Base-by-base conservation (phyloP, 2,888 invertebrate species). In the Andrena dorsata region DNA sequence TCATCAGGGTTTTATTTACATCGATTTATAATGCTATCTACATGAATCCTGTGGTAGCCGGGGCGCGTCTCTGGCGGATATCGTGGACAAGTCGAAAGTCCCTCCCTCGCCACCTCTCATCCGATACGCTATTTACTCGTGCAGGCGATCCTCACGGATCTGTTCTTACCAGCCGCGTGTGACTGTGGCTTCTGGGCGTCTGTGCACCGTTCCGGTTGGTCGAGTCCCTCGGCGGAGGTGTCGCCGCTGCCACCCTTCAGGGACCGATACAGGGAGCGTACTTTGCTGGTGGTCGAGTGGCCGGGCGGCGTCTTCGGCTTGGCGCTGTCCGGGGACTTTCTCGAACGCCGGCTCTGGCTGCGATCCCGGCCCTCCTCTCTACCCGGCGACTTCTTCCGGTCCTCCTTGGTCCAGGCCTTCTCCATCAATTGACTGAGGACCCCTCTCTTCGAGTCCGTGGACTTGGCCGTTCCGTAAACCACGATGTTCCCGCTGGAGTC, bases 351-450 rank as follows among this genome's bases (percentile, higher is more conserved):
- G 47, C 90, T 89, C 61, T 92, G 92, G 77, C 93, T 93, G 16
- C 93, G 88, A 74, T 93, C 93, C 0, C 93, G 91, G 2, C 90
- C 90, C 8, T 93, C 93, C 60, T 93, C 93, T 6, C 93, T 85
- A 0, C 93, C 94, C 0, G 93, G 93, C 2, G 93, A 94, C 56
- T 94, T 94, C 83, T 95, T 95, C 2, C 95, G 91, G 70, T 95
- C 95, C 35, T 95, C 95, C 68, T 94, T 94, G 1, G 93, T 92
- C 69, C 95, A 92, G 23, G 95, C 95, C 90, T 95, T 95, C 80
- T 95, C 95, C 35, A 95, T 94, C 60, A 95, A 90, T 86, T 95
- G 95, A 73, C 95, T 95, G 53, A 95, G 90, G 6, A 95, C 94
- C 1, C 95, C 94, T 0, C 90, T 79, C 53, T 92, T 92, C 3